phyloP scores from a whole-genome alignment of 1,140 invertebrate species.

The Caerostris darwini region DNA sequence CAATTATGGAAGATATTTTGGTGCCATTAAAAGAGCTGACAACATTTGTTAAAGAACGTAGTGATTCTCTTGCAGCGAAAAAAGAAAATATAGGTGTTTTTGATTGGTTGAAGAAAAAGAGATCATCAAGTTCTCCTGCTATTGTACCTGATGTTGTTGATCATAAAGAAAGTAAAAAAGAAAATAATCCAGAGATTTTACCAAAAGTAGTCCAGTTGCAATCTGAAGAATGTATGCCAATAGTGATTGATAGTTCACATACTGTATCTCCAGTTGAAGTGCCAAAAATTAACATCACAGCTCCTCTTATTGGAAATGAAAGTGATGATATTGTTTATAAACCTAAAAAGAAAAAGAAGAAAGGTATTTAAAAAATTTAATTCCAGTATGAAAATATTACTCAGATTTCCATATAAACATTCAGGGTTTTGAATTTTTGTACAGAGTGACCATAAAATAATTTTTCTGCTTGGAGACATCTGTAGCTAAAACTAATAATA shows the following conservation, averaged over 20 bases:
- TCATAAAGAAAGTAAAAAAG: neutral
- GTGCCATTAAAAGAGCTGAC: constrained; percentile 57
- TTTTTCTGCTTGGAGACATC: too few species aligned
- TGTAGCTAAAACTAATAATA: too few species aligned
- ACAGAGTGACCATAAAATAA: too few species aligned
- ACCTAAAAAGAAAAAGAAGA: constrained; percentile 71
- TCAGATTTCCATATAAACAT: too few species aligned
- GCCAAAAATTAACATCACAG: neutral
- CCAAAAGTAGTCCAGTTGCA: constrained; percentile 63
- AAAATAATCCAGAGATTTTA: neutral
- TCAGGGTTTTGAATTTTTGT: too few species aligned
- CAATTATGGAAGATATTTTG: constrained; percentile 63
- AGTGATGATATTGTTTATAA: constrained; percentile 72
- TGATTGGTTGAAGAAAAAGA: constrained; percentile 68
- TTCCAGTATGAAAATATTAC: too few species aligned
- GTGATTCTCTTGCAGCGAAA: constrained; percentile 45
- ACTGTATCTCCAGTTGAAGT: neutral
- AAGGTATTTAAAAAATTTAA: constrained; percentile 36
- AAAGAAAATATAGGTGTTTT: constrained; percentile 42
- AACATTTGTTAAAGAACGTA: constrained; percentile 59
- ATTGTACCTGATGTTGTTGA: neutral
- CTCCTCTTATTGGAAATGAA: neutral
- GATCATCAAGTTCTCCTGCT: constrained; percentile 46
- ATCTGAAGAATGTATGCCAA: constrained; percentile 6
- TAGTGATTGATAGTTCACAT: constrained; percentile 7